Conservation (phyloP, 2,888 invertebrate genomes). For the Agriopis aurantiaria region DNA sequence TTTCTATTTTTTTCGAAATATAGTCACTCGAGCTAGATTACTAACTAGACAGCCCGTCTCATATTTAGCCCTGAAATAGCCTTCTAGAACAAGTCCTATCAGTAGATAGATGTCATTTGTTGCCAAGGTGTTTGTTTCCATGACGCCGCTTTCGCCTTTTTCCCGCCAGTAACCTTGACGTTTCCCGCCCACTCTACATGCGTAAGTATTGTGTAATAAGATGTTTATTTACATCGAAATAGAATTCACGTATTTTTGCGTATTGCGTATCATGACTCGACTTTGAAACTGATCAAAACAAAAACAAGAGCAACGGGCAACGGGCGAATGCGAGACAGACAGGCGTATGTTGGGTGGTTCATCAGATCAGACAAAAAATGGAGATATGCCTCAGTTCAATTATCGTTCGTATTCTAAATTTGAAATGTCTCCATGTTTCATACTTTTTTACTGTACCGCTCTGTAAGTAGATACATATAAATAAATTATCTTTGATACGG, state of each 20-base stretch:
- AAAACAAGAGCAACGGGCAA: constrained; percentile 14
- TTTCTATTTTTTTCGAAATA: constrained; percentile 30
- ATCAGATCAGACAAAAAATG: no score
- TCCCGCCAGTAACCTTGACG: constrained; percentile 79
- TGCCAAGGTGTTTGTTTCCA: constrained; percentile 27
- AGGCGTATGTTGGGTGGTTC: not conserved
- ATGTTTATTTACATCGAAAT: constrained; percentile 69
- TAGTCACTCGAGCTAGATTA: constrained; percentile 41
- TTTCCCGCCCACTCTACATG: constrained; percentile 67
- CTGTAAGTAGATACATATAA: no score
- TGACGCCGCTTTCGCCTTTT: constrained; percentile 60
- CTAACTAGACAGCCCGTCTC: constrained; percentile 67
- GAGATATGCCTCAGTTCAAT: no score
- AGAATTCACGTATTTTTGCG: constrained; percentile 63
- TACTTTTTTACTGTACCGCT: no score
- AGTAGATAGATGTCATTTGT: constrained; percentile 25
- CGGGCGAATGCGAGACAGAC: not conserved
- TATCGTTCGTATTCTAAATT: no score
- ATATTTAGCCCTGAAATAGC: constrained; percentile 48
- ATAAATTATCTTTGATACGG: no score
- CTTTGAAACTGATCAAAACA: constrained; percentile 28
- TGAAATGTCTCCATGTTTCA: no score
- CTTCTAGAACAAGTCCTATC: constrained; percentile 37
- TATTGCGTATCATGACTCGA: constrained; percentile 22
- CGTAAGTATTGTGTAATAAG: constrained; percentile 69